Evolutionary conservation across 2,888 invertebrate genomes (phyloP).

Genomic region (Dorcus parallelipipedus): DNA sequence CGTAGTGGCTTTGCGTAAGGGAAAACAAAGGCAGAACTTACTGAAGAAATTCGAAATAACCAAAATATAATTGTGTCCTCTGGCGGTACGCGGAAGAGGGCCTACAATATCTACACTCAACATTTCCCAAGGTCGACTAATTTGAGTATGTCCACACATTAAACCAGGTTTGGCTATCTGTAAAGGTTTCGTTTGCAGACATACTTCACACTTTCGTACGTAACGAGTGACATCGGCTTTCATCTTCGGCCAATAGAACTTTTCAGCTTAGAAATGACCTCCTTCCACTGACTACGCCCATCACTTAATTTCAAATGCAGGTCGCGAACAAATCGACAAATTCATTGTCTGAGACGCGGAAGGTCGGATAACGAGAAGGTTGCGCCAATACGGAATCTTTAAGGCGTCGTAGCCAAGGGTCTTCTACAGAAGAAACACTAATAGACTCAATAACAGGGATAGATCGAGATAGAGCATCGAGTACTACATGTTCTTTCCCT

Average conservation of each 20-base stretch:
- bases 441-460: too few species aligned
- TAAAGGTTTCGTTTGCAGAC: conserved; percentile 17
- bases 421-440: too few species aligned
- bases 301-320: too few species aligned
- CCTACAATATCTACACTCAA: conserved; percentile 21
- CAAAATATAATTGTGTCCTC: too few species aligned
- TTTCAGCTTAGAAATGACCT: conserved; percentile 6
- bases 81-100: conserved; percentile 15
- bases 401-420: too few species aligned
- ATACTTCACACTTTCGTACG: neutral
- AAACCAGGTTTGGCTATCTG: conserved; percentile 22
- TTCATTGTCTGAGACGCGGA: conserved; percentile 15
- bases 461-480: conserved; percentile 10
- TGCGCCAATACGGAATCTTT: conserved; percentile 1
- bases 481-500: conserved; percentile 21
- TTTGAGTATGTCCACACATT: conserved; percentile 14
- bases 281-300: too few species aligned
- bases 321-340: conserved; percentile 21
- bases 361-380: conserved; percentile 15
- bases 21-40: conserved; percentile 4
- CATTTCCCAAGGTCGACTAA: conserved; percentile 16
- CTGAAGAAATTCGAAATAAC: too few species aligned
- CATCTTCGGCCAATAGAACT: conserved; percentile 10
- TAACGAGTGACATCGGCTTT: conserved; percentile 17
- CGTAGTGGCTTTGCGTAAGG: conserved; percentile 17